These are phyloP conservation scores for Drosophila melanogaster DNA, from an alignment of 1,140 invertebrate species.

Conservation along the genomic window Release_6_plus_ISO1_MT NT_033777.3:25389501-25390000, in stretches of 20 bases:
- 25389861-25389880: not conserved
- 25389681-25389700: slow-evolving; percentile 8
- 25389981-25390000: slow-evolving; percentile 68
- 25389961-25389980: slow-evolving; percentile 58
- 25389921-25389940: slow-evolving; percentile 26
- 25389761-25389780: not conserved
- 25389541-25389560: slow-evolving; percentile 21
- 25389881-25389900: slow-evolving; percentile 6
- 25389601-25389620: slow-evolving; percentile 27
- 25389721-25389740: not conserved
- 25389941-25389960: slow-evolving; percentile 52
- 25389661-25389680: not conserved
- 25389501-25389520: slow-evolving; percentile 52
- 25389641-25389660: slow-evolving; percentile 33
- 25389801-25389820: slow-evolving; percentile 20
- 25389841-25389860: not conserved
- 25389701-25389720: slow-evolving; percentile 1
- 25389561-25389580: not conserved
- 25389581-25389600: slow-evolving; percentile 10
- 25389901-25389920: slow-evolving; percentile 33
- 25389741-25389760: not conserved
- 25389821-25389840: not conserved
- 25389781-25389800: slow-evolving; percentile 17
- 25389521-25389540: slow-evolving; percentile 58
- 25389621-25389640: slow-evolving; percentile 27